Conservation (phyloP, 2,888 invertebrate species). For the Drepana falcataria region DNA sequence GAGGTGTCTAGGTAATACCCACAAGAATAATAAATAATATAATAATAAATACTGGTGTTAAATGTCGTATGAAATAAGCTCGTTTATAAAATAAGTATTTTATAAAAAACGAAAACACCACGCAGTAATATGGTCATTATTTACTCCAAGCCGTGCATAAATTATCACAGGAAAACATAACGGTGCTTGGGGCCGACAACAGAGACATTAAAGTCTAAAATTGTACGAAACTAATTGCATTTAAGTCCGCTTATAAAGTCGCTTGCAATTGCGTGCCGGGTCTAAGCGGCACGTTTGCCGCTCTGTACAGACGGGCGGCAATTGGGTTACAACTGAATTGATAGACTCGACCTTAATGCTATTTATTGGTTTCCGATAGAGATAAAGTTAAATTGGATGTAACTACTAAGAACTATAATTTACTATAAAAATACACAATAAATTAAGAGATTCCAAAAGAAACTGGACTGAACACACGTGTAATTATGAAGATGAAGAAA, state of each 20-base stretch:
- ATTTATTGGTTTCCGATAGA: neutral
- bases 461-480: too few relatives aligned
- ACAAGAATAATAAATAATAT: too few relatives aligned
- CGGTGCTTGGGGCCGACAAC: constrained; percentile 45
- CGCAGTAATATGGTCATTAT: constrained; percentile 41
- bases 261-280: constrained; percentile 15
- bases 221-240: constrained; percentile 64
- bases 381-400: neutral
- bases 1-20: too few relatives aligned
- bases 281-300: constrained; percentile 18
- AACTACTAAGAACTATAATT: neutral
- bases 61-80: too few relatives aligned
- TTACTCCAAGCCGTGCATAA: constrained; percentile 46
- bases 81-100: too few relatives aligned
- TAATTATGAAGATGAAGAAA: too few relatives aligned
- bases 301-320: constrained; percentile 7
- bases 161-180: constrained; percentile 62
- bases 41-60: too few relatives aligned
- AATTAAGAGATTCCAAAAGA: neutral
- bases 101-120: constrained; percentile 11
- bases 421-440: neutral
- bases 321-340: neutral
- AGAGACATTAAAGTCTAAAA: constrained; percentile 60
- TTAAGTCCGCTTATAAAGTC: constrained; percentile 38
- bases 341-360: neutral